Evolutionary conservation across 1,140 invertebrate genomes (phyloP).

Genomic region (Caenorhabditis latens): DNA sequence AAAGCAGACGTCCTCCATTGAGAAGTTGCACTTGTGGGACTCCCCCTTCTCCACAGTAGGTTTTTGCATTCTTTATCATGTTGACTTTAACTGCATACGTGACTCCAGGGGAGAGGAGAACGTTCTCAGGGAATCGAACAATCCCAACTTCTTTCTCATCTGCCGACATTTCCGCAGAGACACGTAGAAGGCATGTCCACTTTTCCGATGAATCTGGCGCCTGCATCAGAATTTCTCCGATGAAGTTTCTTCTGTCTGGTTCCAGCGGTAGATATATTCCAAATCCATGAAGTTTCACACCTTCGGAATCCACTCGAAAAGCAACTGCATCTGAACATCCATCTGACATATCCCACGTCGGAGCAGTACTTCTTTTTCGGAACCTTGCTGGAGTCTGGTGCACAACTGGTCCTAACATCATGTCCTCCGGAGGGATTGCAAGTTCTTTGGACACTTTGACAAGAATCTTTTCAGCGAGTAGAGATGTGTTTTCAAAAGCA

Average conservation of each 20-base stretch:
- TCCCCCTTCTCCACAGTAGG: conserved; percentile 72
- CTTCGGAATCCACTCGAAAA: conserved; percentile 90
- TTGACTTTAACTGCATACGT: conserved; percentile 71
- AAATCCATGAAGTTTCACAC: conserved; percentile 89
- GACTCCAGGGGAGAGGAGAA: conserved; percentile 63
- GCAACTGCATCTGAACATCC: conserved; percentile 96
- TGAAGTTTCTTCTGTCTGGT: conserved; percentile 41
- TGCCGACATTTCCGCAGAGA: background rate
- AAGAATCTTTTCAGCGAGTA: conserved; percentile 77
- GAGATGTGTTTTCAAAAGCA: conserved; percentile 81
- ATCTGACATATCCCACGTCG: conserved; percentile 96
- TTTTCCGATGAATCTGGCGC: conserved; percentile 59
- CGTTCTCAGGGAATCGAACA: conserved; percentile 55
- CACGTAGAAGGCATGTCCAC: conserved; percentile 51
- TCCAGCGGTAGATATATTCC: conserved; percentile 84
- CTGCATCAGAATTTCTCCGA: conserved; percentile 86
- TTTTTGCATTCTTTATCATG: conserved; percentile 68
- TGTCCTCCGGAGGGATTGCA: conserved; percentile 88
- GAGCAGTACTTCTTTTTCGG: conserved; percentile 88
- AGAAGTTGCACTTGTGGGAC: conserved; percentile 59
- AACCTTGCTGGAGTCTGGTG: conserved; percentile 79
- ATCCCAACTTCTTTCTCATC: conserved; percentile 51
- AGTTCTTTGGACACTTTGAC: conserved; percentile 81
- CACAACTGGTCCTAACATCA: conserved; percentile 58
- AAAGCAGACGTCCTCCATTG: conserved; percentile 68